Conservation (phyloP, 2,888 invertebrate genomes). For the Scaptomyza caliginosa region DNA sequence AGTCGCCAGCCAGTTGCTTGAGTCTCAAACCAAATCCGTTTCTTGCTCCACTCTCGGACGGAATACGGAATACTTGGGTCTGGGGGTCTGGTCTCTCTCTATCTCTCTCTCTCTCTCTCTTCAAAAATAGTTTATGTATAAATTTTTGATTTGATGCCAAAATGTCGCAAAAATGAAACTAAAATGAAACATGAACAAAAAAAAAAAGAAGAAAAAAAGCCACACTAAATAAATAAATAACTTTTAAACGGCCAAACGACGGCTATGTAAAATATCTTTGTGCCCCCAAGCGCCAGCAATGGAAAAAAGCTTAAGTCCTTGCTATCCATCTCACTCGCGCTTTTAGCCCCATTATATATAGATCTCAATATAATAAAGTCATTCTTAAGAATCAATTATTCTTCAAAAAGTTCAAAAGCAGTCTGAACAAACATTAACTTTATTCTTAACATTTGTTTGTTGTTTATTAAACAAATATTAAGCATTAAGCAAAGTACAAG, state of each 20-base stretch:
- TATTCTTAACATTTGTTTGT: too few relatives aligned
- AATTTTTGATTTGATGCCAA: constrained; percentile 79
- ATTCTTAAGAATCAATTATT: too few relatives aligned
- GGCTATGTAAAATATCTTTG: constrained; percentile 2
- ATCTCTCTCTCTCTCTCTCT: too few relatives aligned
- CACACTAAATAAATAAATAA: constrained; percentile 55
- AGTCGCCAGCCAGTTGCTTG: constrained; percentile 44
- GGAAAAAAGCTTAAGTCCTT: constrained; percentile 20
- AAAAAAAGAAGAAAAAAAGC: neutral
- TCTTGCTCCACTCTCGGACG: neutral
- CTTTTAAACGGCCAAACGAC: constrained; percentile 35
- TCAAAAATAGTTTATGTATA: constrained; percentile 76
- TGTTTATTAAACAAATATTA: too few relatives aligned
- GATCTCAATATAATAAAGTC: too few relatives aligned
- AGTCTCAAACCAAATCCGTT: constrained; percentile 26
- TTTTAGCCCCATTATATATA: neutral
- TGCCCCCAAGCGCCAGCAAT: constrained; percentile 5
- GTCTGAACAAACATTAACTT: too few relatives aligned
- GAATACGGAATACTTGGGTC: neutral
- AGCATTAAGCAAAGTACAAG: too few relatives aligned
- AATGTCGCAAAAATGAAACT: constrained; percentile 56
- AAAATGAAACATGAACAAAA: neutral
- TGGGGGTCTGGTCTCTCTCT: constrained; percentile 22
- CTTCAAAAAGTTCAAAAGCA: too few relatives aligned
- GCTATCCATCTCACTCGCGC: neutral